Percentiles rank a stretch among this genome's conserved stretches.
phyloP scores from a whole-genome alignment of 2,113 vertebrate species.

The Takifugu bimaculatus region DNA sequence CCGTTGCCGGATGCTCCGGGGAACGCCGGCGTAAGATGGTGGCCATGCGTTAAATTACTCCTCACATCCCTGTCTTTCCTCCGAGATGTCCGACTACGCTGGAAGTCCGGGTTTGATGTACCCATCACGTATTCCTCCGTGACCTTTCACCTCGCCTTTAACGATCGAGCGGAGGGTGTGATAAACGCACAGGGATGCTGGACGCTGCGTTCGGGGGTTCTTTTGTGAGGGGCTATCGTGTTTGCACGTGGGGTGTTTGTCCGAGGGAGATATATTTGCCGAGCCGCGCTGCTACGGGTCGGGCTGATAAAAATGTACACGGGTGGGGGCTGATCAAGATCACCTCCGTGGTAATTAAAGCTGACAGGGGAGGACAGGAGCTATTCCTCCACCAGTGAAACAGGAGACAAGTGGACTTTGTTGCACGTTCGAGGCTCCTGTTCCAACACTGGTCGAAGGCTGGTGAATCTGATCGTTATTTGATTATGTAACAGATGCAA shows the following conservation, averaged over 20 bases:
- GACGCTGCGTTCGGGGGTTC: not conserved
- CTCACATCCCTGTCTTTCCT: slow-evolving; percentile 47
- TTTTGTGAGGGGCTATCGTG: slow-evolving; percentile 29
- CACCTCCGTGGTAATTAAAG: slow-evolving; percentile 59
- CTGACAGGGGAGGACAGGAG: slow-evolving; percentile 48
- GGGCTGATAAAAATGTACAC: slow-evolving; percentile 37
- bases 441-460: not conserved
- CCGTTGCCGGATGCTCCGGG: slow-evolving; percentile 32
- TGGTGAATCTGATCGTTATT: too few species aligned
- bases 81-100: slow-evolving; percentile 13
- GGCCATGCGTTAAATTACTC: slow-evolving; percentile 58
- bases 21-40: slow-evolving; percentile 39
- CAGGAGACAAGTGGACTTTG: not conserved
- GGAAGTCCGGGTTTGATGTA: too few species aligned
- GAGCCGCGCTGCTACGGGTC: slow-evolving; percentile 18
- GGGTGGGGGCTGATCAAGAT: slow-evolving; percentile 55
- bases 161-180: too few species aligned
- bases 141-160: too few species aligned
- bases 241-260: slow-evolving; percentile 22
- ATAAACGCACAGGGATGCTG: too few species aligned
- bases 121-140: too few species aligned
- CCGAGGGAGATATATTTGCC: too few species aligned
- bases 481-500: too few species aligned
- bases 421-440: not conserved
- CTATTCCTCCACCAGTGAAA: slow-evolving; percentile 20